Evolutionary conservation across 2,888 invertebrate genomes (phyloP).

Genomic region (Polyommatus iphigenia): DNA sequence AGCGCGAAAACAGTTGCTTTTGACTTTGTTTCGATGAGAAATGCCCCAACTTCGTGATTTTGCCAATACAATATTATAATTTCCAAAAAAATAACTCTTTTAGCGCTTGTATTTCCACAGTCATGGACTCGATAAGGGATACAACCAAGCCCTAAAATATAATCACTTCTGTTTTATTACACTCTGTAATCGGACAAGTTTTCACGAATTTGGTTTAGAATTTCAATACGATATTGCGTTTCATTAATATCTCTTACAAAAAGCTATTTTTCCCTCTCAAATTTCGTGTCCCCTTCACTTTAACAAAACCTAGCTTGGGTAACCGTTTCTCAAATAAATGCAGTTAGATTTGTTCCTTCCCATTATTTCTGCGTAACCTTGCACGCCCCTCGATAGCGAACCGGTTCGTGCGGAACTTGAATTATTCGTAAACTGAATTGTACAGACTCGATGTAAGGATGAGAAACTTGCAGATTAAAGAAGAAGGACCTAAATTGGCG

Average conservation of each 20-base stretch:
- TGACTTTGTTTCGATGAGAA: too few species aligned
- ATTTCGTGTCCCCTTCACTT: slow-evolving; percentile 11
- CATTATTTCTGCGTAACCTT: slow-evolving; percentile 42
- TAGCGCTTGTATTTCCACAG: too few species aligned
- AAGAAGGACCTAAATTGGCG: not conserved
- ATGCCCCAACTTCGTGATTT: too few species aligned
- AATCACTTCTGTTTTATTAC: too few species aligned
- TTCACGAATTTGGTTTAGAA: not conserved
- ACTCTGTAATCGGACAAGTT: not conserved
- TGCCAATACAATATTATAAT: too few species aligned
- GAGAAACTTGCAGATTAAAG: not conserved
- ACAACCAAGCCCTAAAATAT: too few species aligned
- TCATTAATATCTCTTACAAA: not conserved
- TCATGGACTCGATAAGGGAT: too few species aligned
- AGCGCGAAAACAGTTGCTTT: too few species aligned
- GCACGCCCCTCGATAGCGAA: slow-evolving; percentile 35
- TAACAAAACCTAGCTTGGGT: not conserved
- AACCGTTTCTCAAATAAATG: not conserved
- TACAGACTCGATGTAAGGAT: not conserved
- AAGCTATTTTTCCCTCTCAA: not conserved
- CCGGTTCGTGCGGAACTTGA: slow-evolving; percentile 36
- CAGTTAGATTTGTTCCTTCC: slow-evolving; percentile 28
- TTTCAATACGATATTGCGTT: not conserved
- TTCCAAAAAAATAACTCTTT: too few species aligned
- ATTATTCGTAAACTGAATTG: slow-evolving; percentile 8